Evolutionary conservation across 2,888 invertebrate genomes (phyloP), one percentile per base, ranked within the genome.

Genomic region (Lasioglossum oenotherae): DNA sequence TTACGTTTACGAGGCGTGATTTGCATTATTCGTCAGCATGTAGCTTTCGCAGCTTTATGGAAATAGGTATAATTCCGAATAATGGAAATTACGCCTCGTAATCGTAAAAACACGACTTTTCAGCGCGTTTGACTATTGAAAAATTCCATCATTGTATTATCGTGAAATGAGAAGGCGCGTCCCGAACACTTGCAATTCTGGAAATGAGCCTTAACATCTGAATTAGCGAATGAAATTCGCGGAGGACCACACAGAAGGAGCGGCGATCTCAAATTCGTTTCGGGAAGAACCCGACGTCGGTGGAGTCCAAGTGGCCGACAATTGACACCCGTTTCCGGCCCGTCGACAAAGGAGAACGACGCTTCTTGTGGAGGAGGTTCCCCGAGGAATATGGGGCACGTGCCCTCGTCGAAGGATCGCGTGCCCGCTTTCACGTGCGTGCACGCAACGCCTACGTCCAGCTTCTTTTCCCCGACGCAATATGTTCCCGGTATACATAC

Each of bases 251-350:
- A 89, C 90, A 76, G 84, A 38, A 74, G 71, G 44, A 14, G 38
- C 3, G 74, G 53, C 38, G 72, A 75, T 85, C 81, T 88, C 81
- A 74, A 78, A 76, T 89, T 90, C 76, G 67, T 53, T 35, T 10
- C 35, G 71, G 41, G 19, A 86, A 69, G 57, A 14, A 85, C 77
- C 86, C 8, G 23, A 71, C 77, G 88, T 87, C 81, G 84, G 85
- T 87, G 0, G 23, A 78, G 80, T 87, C 82, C 80, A 80, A 88
- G 88, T 89, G 88, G 85, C 86, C 89, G 90, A 92, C 93, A 91
- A 93, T 92, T 88, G 93, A 93, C 92, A 93, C 91, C 91, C 87
- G 90, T 92, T 92, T 92, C 92, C 92, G 92, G 92, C 83, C 87
- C 81, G 79, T 27, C 31, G 71, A 73, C 71, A 81, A 85, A 90